Base-by-base conservation (phyloP, 1,140 invertebrate genomes). In the Carposina sasakii region DNA sequence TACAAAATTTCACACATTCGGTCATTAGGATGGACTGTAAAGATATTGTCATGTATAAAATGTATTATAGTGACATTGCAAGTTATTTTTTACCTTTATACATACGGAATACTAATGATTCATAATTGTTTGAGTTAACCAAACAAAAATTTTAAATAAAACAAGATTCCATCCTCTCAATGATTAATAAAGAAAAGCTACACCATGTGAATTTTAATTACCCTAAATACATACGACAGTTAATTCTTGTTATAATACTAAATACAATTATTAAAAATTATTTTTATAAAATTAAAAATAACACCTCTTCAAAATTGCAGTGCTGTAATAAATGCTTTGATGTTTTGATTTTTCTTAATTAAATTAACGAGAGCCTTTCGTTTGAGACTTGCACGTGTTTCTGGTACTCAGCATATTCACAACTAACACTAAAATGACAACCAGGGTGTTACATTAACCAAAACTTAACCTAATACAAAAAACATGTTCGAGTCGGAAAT, bases 371-470 rank as follows among this genome's bases (percentile, higher is more conserved):
- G 67, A 60, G 48, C 52, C 42, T 54, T 54, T 57, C 16, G 57
- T 78, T 81, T 77, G 75, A 75, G 77, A 81, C 77, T 78, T 76
- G 75, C 72, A 81, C 73, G 66, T 69, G 63, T 63, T 54, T 58
- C 57, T 55, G 50, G 55, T 39, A 51, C n/a, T n/a, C n/a, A n/a
- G 24, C 48, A 43, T 19, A 12, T 33, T 36, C 48, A 17, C 56
- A 48, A 53, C 51, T 69, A 67, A 71, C 21, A 55, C 52, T 76
- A 71, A 65, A 60, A 58, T 68, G 58, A 64, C 55, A 62, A 63
- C 52, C 46, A 57, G 52, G 60, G 57, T 63, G 62, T 69, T 65
- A 62, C 45, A 65, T 72, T 65, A 68, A 56, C 44, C 65, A 48
- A 55, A 59, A 40, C 69, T 75, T 76, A 75, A 52, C 50, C 54